Base-by-base conservation (phyloP, 1,140 invertebrate species). In the Matsumurasca onukii region DNA sequence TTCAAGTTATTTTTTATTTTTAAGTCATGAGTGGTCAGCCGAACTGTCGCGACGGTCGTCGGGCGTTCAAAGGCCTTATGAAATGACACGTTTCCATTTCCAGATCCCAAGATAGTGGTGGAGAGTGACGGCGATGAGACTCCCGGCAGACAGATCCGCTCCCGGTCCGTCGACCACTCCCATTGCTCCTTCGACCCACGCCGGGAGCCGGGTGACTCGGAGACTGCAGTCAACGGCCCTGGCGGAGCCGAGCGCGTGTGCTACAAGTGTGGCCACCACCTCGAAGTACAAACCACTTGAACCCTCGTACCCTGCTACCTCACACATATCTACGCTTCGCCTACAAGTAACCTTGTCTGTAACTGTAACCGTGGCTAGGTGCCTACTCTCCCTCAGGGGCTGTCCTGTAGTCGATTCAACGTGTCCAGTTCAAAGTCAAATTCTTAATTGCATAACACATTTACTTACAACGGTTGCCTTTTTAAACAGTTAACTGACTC, bases 81-180 rank as follows among this genome's bases (percentile, higher is more conserved):
- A 9, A 39, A 39, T 17, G 17, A 39, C 34, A 39, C 34, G 34
- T 39, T 39, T 39, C 34, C 17, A 17, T 39, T 39, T 39, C 34
- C 17, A 39, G 34, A 39, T 9, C 34, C 34, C 5, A 39, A 39
- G 34, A 39, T 39, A 17, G 34, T 52, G 49, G 12, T 24, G 49
- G 49, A 52, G 20, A 52, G 13, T 24, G 22, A 52, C 49, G 49
- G 49, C 3, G 49, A 52, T 5, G 49, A 52, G 20, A 24, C 3
- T 22, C 3, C 13, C 5, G 9, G 9, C 3, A 5, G 22, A 52
- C 49, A 5, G 12, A 24, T 5, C 22, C 12, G 49, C 3, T 52
- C 49, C 49, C 12, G 49, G 3, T 52, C 49, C 49, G 49, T 52
- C 5, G 49, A 52, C 49, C 49, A 52, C 20, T n/a, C 49, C 49